These are phyloP conservation scores for Danaus melanippus DNA, from an alignment of 1,140 invertebrate species.

Conservation along the genomic window DNA sequence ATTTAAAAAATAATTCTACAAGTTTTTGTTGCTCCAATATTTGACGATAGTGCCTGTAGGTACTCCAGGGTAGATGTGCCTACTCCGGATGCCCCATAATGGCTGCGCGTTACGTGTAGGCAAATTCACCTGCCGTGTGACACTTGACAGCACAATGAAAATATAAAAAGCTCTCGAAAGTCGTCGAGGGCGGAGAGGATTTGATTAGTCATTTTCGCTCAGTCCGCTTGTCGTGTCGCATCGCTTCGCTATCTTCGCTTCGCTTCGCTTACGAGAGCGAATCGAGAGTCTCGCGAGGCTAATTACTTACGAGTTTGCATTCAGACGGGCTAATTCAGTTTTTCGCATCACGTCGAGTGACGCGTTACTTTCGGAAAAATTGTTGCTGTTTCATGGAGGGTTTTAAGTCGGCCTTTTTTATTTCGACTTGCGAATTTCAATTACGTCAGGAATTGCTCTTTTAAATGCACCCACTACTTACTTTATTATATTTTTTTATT, in stretches of 20 bases:
- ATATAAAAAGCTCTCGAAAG: slow-evolving; percentile 60
- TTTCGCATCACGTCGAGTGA: slow-evolving; percentile 56
- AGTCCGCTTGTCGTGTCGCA: slow-evolving; percentile 40
- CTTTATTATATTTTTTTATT: neutral
- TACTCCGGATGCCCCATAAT: slow-evolving; percentile 9
- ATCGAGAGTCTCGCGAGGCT: slow-evolving; percentile 65
- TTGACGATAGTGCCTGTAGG: too few relatives aligned
- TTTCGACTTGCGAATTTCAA: slow-evolving; percentile 22
- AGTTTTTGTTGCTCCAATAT: too few relatives aligned
- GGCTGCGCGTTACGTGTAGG: slow-evolving; percentile 21
- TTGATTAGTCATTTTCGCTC: slow-evolving; percentile 68
- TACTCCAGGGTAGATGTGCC: slow-evolving; percentile 6
- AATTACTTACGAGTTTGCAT: slow-evolving; percentile 69
- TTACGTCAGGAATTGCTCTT: slow-evolving; percentile 20
- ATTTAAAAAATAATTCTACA: too few relatives aligned
- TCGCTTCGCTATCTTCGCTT: slow-evolving; percentile 58
- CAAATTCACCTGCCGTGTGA: slow-evolving; percentile 43
- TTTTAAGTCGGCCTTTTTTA: slow-evolving; percentile 20
- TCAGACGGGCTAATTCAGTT: slow-evolving; percentile 65
- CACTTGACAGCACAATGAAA: slow-evolving; percentile 61
- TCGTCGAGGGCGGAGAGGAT: slow-evolving; percentile 58
- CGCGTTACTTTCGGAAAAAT: slow-evolving; percentile 35
- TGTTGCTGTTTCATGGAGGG: slow-evolving; percentile 21
- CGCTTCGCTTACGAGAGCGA: slow-evolving; percentile 60
- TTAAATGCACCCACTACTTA: slow-evolving; percentile 11